Evolutionary conservation across 30 jellyfish, hydroid and myxozoan species (phyloP).

Genomic region (Phacellophora camtschatica): DNA sequence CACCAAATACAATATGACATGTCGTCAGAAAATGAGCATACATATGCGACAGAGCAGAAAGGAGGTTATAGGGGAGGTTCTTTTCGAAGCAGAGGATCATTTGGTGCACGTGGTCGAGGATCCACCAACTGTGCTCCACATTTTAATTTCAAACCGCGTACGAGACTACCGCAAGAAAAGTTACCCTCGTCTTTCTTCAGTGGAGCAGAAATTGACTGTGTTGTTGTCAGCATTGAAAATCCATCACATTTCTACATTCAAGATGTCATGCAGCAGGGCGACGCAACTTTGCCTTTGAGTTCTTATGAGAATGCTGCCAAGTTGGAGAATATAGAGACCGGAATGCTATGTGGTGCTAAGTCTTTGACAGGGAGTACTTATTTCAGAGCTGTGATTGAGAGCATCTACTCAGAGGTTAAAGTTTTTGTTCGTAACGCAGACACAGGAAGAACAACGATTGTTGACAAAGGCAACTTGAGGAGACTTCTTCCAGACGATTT

Average conservation of each 20-base stretch:
- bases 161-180: slow-evolving; percentile 28
- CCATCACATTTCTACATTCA: slow-evolving; percentile 6
- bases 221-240: not conserved
- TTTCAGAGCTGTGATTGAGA: slow-evolving; percentile 36
- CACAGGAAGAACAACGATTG: slow-evolving; percentile 17
- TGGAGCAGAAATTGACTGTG: slow-evolving; percentile 35
- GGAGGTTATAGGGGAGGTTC: not conserved
- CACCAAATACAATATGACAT: not conserved
- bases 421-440: slow-evolving; percentile 36
- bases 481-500: slow-evolving; percentile 24
- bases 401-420: slow-evolving; percentile 22
- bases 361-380: not conserved
- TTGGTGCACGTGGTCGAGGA: not conserved
- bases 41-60: not conserved
- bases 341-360: slow-evolving; percentile 31
- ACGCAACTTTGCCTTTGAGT: not conserved
- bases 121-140: not conserved
- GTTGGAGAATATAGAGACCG: not conserved
- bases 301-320: slow-evolving; percentile 11
- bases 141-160: not conserved
- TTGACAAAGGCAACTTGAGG: not conserved
- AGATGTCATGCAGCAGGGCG: not conserved
- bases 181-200: not conserved
- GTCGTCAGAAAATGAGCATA: not conserved
- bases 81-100: not conserved